Evolutionary conservation across 1,140 invertebrate genomes (phyloP).

Genomic region (Sipha flava): DNA sequence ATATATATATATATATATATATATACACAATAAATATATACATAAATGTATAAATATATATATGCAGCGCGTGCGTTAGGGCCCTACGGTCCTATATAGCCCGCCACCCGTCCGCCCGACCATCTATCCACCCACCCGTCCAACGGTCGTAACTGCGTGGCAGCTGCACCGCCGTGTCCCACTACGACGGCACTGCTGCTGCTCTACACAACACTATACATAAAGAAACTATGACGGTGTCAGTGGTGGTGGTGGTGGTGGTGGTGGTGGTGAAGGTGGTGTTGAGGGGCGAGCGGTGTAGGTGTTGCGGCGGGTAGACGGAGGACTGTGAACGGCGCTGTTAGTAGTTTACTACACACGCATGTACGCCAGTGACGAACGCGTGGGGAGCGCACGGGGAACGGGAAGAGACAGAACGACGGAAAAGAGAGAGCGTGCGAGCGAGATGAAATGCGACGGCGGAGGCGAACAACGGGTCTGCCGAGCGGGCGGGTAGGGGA

Average conservation of each 20-base stretch:
- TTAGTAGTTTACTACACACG: background rate
- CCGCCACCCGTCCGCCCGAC: background rate
- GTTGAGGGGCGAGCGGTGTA: no score
- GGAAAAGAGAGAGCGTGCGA: background rate
- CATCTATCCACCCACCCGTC: background rate
- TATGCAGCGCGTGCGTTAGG: background rate
- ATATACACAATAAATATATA: background rate
- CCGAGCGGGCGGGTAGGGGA: background rate
- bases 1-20: background rate
- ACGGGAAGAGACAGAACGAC: background rate
- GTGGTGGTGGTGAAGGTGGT: no score
- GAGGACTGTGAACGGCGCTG: background rate
- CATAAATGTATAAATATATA: background rate
- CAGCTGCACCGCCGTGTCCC: background rate
- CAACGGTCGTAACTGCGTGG: background rate
- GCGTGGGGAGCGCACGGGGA: background rate
- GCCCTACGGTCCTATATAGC: constrained; percentile 11
- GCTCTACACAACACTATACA: background rate
- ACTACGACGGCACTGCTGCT: background rate
- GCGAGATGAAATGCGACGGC: background rate
- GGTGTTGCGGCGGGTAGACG: background rate
- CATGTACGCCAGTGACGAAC: background rate
- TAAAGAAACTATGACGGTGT: background rate
- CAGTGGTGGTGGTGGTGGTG: no score
- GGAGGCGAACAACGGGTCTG: background rate